These are phyloP conservation scores for Dicyema japonicum DNA, from an alignment of 1,140 invertebrate genomes.

Conservation along the genomic window DNA sequence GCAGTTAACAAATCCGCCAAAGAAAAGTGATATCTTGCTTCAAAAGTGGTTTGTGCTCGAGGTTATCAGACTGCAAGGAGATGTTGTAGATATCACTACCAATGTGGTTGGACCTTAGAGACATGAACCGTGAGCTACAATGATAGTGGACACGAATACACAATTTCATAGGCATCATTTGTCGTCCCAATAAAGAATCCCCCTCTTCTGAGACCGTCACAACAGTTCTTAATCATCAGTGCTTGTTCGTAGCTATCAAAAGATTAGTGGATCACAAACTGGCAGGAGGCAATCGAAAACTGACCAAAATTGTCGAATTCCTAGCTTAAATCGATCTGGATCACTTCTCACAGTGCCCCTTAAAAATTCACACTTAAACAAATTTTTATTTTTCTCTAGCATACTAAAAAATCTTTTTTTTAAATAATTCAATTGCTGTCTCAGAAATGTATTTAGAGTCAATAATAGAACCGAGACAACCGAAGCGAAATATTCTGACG, in stretches of 20 bases:
- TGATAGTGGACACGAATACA: no score
- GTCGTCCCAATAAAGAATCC: slow-evolving; percentile 86
- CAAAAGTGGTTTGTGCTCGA: slow-evolving; percentile 46
- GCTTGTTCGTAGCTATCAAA: slow-evolving; percentile 65
- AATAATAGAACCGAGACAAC: no score
- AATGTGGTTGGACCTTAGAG: no score
- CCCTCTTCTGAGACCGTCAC: slow-evolving; percentile 46
- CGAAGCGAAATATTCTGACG: slow-evolving; percentile 40
- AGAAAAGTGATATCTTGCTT: slow-evolving; percentile 72
- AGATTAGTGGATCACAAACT: slow-evolving; percentile 72
- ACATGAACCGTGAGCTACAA: no score
- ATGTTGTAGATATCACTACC: slow-evolving; percentile 56
- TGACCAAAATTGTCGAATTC: slow-evolving; percentile 32
- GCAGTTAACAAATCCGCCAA: slow-evolving; percentile 73
- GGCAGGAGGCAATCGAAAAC: slow-evolving; percentile 65
- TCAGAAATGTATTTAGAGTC: no score
- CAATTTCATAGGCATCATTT: slow-evolving; percentile 57
- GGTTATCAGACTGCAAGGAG: slow-evolving; percentile 30
- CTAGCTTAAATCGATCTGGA: slow-evolving; percentile 27
- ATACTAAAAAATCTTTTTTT: no score
- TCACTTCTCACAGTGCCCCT: no score
- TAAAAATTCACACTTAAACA: no score
- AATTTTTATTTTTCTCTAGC: no score
- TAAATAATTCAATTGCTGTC: no score
- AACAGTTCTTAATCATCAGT: slow-evolving; percentile 53